phyloP scores from a whole-genome alignment of 2,797 vertebrate genomes.

The Buphagus erythrorhynchus region DNA sequence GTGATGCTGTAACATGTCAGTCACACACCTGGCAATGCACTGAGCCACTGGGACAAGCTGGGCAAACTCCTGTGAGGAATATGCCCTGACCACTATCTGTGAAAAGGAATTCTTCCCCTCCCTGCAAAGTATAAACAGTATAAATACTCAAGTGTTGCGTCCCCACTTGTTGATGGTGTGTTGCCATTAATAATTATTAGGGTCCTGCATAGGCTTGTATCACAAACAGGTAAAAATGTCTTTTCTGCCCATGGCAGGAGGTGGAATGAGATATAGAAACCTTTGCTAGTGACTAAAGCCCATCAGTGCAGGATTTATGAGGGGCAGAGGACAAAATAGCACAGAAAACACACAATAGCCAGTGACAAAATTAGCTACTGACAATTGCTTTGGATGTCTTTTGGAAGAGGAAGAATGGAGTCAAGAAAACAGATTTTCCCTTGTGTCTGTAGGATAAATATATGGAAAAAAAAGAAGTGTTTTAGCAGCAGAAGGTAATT shows the following conservation, averaged over 20 bases:
- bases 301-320: neutral
- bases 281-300: neutral
- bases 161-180: neutral
- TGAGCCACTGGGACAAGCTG: neutral
- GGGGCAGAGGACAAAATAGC: neutral
- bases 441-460: neutral
- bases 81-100: rapidly evolving
- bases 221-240: neutral
- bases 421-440: neutral
- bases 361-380: neutral
- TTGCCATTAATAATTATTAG: neutral
- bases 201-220: neutral
- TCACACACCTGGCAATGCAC: neutral
- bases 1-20: neutral
- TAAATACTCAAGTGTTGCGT: rapidly evolving
- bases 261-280: neutral
- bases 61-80: rapidly evolving
- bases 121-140: rapidly evolving
- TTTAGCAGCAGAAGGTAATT: neutral
- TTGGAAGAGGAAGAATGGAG: neutral
- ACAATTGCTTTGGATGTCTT: neutral
- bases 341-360: neutral
- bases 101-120: rapidly evolving
- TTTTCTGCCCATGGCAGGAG: neutral
- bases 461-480: rapidly evolving